Conservation (phyloP, 1,140 invertebrate species). For the Brachionus rotundiformis region DNA sequence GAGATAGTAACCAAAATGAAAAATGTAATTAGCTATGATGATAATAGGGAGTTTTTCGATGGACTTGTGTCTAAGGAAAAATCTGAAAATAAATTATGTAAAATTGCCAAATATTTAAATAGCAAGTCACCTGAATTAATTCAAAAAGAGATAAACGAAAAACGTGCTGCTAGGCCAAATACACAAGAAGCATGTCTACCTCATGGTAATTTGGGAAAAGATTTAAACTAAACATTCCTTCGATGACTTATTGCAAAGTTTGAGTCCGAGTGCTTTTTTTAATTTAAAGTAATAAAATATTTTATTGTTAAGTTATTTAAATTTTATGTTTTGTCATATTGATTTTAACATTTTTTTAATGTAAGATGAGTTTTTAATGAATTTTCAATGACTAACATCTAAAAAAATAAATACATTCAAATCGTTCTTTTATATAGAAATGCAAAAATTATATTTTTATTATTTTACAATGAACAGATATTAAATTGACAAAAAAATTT, state of each 20-base stretch:
- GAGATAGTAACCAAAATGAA: background rate
- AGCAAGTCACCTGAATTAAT: background rate
- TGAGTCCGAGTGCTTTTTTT: slow-evolving; percentile 3
- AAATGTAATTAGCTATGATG: background rate
- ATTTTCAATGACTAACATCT: too few species aligned
- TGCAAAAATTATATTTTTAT: too few species aligned
- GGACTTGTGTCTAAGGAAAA: slow-evolving; percentile 31
- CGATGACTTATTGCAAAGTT: background rate
- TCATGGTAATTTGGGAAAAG: slow-evolving; percentile 40
- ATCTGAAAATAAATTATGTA: slow-evolving; percentile 51
- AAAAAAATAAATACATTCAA: too few species aligned
- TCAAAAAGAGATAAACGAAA: slow-evolving; percentile 3
- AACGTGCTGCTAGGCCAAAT: background rate
- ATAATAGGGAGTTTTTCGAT: slow-evolving; percentile 22
- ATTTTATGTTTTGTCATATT: too few species aligned
- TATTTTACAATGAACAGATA: too few species aligned
- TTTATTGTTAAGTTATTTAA: too few species aligned
- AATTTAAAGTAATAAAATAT: background rate
- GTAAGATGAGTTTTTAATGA: too few species aligned
- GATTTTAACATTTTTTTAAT: too few species aligned
- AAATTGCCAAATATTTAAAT: slow-evolving; percentile 25
- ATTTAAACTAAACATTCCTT: background rate
- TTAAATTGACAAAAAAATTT: too few species aligned
- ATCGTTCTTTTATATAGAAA: too few species aligned
- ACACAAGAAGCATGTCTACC: background rate